These are phyloP conservation scores for Engystomops pustulosus DNA, from an alignment of 2,113 vertebrate genomes.

Conservation along the genomic window DNA sequence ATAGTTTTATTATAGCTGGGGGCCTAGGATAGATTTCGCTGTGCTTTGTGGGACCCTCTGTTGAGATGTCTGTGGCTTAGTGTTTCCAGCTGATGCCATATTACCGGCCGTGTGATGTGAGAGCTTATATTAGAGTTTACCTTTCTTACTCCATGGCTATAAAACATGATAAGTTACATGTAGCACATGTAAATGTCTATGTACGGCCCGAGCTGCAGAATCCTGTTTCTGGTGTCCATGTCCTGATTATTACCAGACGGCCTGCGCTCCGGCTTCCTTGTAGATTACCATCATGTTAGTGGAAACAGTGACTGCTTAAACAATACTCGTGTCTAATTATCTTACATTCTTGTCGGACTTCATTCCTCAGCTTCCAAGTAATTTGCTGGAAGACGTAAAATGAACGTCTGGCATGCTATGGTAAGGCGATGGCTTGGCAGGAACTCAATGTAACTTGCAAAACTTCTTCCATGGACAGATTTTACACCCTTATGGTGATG, in stretches of 20 bases:
- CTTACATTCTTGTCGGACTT: conserved; percentile 33
- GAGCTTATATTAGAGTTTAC: no score
- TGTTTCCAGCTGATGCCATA: no score
- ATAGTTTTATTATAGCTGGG: no score
- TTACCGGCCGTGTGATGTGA: no score
- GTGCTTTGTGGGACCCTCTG: no score
- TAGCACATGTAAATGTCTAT: not conserved
- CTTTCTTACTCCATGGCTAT: not conserved
- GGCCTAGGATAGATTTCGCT: no score
- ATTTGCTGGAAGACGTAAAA: conserved; percentile 40
- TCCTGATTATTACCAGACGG: not conserved
- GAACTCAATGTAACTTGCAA: not conserved
- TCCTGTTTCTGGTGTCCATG: not conserved
- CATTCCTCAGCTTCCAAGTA: conserved; percentile 47
- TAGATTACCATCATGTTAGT: conserved; percentile 2
- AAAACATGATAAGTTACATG: not conserved
- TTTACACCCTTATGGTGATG: not conserved
- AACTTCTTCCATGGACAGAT: not conserved
- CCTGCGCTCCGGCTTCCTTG: not conserved
- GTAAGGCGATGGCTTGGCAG: conserved; percentile 33
- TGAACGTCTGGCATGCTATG: conserved; percentile 26
- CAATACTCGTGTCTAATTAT: conserved; percentile 40
- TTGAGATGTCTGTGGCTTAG: no score
- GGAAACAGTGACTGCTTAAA: conserved; percentile 30
- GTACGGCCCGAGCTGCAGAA: not conserved